Evolutionary conservation across 2,888 invertebrate species (phyloP), one percentile per base, ranked within the genome.

Genomic region (Alcis repandata): DNA sequence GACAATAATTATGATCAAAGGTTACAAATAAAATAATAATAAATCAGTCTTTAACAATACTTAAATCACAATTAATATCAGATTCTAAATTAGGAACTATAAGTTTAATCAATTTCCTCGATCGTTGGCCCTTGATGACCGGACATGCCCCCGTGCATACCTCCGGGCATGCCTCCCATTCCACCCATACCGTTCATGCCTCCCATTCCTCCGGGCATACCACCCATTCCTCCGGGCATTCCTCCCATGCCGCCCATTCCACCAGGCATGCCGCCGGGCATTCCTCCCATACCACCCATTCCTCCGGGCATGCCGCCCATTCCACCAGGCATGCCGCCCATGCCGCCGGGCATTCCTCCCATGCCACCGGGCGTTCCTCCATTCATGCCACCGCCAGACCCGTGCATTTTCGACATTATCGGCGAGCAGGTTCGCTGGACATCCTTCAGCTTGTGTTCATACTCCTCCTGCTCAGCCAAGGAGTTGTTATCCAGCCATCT

Each of bases 341-440:
- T 54, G 2, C 54, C 54, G 0, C 54, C 56, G 1, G 45, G 45
- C 56, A 45, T 56, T 8, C 52, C 52, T 15, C 49, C 49, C 46
- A 59, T 59, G 6, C 48, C 40, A 2, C 54, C 57, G 17, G 57
- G 40, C 36, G 33, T 52, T 19, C 56, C 56, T 9, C 56, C 56
- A 9, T 45, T 36, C 56, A 45, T 56, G 6, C 45, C 56, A 6
- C 13, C 20, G 15, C 45, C 56, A 33, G 33, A 45, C 0, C 56
- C 56, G 45, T 56, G 56, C 56, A 56, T 56, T 20, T 56, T 56
- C 13, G 56, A 33, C 56, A 56, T 56, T 13, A 45, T 45, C 13
- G 56, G 45, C 19, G 45, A 56, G 33, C 56, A 56, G 7, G 10
- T 56, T 11, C 56, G 32, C 45, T 56, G 45, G 3, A 56, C 45